Evolutionary conservation across 2,888 invertebrate genomes (phyloP).

Genomic region (Gandaritis pyraliata): DNA sequence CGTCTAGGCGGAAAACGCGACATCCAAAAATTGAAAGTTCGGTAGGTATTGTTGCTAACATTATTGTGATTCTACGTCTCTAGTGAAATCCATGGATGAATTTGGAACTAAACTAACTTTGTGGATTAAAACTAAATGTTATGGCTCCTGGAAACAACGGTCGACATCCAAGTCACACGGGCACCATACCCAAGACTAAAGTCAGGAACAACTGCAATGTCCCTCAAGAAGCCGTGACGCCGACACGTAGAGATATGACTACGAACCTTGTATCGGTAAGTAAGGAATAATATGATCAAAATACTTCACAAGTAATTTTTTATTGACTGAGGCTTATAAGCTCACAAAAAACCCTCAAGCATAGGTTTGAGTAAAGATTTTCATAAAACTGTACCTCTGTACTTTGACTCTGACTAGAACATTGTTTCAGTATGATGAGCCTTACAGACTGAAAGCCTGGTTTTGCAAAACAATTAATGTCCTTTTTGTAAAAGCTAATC

Average conservation of each 20-base stretch:
- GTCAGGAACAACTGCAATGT: slow-evolving; percentile 85
- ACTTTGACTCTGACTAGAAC: too few species aligned
- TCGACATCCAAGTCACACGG: slow-evolving; percentile 83
- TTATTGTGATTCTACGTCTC: slow-evolving; percentile 20
- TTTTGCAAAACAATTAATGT: too few species aligned
- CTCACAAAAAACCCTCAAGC: too few species aligned
- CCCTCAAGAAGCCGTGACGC: slow-evolving; percentile 85
- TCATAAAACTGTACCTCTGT: too few species aligned
- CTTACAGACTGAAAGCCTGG: too few species aligned
- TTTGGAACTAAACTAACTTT: slow-evolving; percentile 44
- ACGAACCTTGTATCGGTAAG: slow-evolving; percentile 80
- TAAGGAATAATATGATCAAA: slow-evolving; percentile 24
- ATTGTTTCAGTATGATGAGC: too few species aligned
- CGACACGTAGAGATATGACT: slow-evolving; percentile 84
- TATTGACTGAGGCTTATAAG: too few species aligned
- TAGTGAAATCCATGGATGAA: slow-evolving; percentile 36
- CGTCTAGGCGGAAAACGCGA: not conserved
- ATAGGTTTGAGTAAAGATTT: too few species aligned
- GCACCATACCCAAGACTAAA: slow-evolving; percentile 88
- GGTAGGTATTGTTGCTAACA: slow-evolving; percentile 31
- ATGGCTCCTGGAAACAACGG: slow-evolving; percentile 83
- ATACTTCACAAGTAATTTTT: not conserved
- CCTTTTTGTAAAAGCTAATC: too few species aligned
- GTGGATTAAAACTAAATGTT: slow-evolving; percentile 61
- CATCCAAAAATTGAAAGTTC: slow-evolving; percentile 25